Conservation (phyloP, 2,888 invertebrate genomes). For the Nymphalis c-album region DNA sequence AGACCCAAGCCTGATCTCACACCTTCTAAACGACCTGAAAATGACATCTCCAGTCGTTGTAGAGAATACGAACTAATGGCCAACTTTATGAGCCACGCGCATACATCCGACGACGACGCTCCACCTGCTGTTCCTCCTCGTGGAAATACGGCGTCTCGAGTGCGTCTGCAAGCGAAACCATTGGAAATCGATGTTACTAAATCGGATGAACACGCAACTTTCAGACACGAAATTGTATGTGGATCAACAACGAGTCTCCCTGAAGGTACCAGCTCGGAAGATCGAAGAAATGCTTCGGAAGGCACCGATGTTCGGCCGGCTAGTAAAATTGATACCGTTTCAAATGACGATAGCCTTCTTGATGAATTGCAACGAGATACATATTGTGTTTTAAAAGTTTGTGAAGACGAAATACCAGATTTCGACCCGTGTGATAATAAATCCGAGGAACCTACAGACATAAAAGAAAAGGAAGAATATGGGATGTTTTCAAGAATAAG, state of each 20-base stretch:
- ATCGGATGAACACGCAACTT: conserved; percentile 84
- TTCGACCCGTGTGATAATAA: conserved; percentile 39
- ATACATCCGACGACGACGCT: conserved; percentile 48
- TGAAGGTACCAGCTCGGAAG: conserved; percentile 36
- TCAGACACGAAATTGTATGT: conserved; percentile 71
- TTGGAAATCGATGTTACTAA: conserved; percentile 82
- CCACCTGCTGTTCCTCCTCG: conserved; percentile 67
- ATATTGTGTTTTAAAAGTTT: conserved; percentile 69
- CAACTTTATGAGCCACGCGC: conserved; percentile 64
- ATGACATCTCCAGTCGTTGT: conserved; percentile 49
- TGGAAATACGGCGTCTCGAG: conserved; percentile 45
- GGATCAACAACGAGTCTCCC: conserved; percentile 54
- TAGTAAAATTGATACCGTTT: conserved; percentile 49
- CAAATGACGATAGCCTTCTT: conserved; percentile 71
- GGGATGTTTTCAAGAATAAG: conserved; percentile 69
- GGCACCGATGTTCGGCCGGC: conserved; percentile 37
- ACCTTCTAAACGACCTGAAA: conserved; percentile 43
- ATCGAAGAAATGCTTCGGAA: conserved; percentile 32
- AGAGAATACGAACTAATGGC: conserved; percentile 75
- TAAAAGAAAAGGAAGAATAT: conserved; percentile 49
- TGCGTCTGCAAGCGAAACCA: conserved; percentile 46
- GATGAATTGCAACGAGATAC: conserved; percentile 71
- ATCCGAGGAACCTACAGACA: conserved; percentile 41
- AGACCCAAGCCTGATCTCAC: conserved; percentile 47
- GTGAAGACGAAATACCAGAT: conserved; percentile 61